Conservation (phyloP, 2,113 vertebrate species). For the Lepus europaeus region DNA sequence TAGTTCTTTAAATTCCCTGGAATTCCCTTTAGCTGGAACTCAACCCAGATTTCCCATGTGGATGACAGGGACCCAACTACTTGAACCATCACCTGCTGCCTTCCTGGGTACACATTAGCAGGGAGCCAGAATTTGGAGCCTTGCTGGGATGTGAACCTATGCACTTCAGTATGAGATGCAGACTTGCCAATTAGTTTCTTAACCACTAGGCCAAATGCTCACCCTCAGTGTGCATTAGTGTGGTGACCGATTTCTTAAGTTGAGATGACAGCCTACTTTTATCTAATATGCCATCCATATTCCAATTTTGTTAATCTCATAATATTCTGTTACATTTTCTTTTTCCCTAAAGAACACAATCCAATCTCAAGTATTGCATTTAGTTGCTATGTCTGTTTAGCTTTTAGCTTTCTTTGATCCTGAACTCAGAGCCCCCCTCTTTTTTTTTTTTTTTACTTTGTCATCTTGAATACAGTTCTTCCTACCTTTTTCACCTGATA, state of each 20-base stretch:
- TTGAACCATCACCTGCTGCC: too few species aligned
- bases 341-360: background rate
- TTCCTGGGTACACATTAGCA: too few species aligned
- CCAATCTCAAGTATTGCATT: background rate
- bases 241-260: background rate
- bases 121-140: too few species aligned
- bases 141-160: too few species aligned
- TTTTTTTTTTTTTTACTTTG: background rate
- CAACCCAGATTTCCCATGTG: too few species aligned
- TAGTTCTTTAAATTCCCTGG: too few species aligned
- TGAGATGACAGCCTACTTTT: background rate
- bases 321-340: background rate
- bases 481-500: background rate
- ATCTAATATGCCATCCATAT: background rate
- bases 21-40: too few species aligned
- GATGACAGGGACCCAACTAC: too few species aligned
- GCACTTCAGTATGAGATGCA: too few species aligned
- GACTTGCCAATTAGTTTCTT: too few species aligned
- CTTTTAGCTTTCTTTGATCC: background rate
- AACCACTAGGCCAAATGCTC: too few species aligned
- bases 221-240: background rate
- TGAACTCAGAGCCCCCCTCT: background rate
- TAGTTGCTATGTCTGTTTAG: conserved; percentile 15
- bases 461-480: background rate
- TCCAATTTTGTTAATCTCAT: background rate